These are phyloP conservation scores for Montipora cactus DNA, from an alignment of 64 coral and sea anemone species.

Conservation along the genomic window DNA sequence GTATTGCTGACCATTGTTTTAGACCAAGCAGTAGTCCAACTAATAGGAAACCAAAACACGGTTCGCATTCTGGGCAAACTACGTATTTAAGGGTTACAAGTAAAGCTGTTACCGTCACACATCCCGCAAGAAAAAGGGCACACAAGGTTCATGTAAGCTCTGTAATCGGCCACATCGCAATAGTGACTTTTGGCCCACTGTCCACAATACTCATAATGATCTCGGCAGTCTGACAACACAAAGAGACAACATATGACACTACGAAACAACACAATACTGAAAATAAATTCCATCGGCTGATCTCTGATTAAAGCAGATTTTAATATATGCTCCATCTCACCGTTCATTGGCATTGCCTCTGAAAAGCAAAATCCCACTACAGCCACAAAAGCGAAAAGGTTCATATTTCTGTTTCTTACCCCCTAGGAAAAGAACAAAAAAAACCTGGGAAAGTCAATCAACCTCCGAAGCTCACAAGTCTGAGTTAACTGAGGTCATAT, in stretches of 20 bases:
- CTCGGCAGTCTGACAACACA: conserved; percentile 32
- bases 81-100: not conserved
- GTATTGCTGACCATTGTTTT: too few species aligned
- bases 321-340: not conserved
- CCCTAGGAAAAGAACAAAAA: too few species aligned
- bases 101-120: conserved; percentile 43
- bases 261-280: too few species aligned
- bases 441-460: not conserved
- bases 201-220: conserved; percentile 63
- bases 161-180: conserved; percentile 49
- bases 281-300: too few species aligned
- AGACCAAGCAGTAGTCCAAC: too few species aligned
- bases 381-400: not conserved
- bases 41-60: not conserved
- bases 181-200: conserved; percentile 46
- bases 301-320: too few species aligned
- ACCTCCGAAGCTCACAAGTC: too few species aligned
- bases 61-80: not conserved
- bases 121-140: conserved; percentile 68
- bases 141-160: conserved; percentile 74
- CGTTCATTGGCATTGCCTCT: conserved; percentile 36
- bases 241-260: too few species aligned
- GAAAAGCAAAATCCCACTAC: not conserved
- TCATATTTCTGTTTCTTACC: not conserved
- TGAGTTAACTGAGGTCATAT: too few species aligned